Conservation (phyloP, 2,113 vertebrate genomes). For the Connochaetes taurinus region DNA sequence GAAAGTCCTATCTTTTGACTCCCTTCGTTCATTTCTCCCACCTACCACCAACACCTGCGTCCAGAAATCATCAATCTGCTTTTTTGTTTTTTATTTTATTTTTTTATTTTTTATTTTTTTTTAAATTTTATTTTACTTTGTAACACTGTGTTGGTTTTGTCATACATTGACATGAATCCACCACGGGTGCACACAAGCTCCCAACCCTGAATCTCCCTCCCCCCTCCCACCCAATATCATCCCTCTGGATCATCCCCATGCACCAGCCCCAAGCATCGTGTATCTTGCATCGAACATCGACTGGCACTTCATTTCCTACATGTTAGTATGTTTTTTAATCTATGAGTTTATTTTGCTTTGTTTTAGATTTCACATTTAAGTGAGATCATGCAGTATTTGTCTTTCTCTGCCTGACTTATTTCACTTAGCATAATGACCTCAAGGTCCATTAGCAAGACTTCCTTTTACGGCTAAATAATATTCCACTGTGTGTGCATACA, state of each 20-base stretch:
- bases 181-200: too few relatives aligned
- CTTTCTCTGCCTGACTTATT: neutral
- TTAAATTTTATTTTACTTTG: too few relatives aligned
- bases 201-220: too few relatives aligned
- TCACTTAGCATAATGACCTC: neutral
- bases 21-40: neutral
- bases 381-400: neutral
- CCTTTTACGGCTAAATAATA: neutral
- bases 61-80: neutral
- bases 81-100: neutral
- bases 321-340: neutral
- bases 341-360: neutral
- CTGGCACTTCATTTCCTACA: too few relatives aligned
- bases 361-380: neutral
- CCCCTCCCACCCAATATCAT: too few relatives aligned
- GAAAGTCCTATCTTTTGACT: neutral
- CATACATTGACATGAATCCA: too few relatives aligned
- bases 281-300: too few relatives aligned
- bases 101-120: too few relatives aligned
- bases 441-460: neutral
- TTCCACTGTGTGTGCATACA: neutral
- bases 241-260: too few relatives aligned
- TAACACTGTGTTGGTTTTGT: too few relatives aligned
- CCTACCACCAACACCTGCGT: neutral
- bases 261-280: too few relatives aligned